These are phyloP conservation scores for Pelvicachromis taeniatus DNA, from an alignment of 2,113 vertebrate species.

Conservation along the genomic window DNA sequence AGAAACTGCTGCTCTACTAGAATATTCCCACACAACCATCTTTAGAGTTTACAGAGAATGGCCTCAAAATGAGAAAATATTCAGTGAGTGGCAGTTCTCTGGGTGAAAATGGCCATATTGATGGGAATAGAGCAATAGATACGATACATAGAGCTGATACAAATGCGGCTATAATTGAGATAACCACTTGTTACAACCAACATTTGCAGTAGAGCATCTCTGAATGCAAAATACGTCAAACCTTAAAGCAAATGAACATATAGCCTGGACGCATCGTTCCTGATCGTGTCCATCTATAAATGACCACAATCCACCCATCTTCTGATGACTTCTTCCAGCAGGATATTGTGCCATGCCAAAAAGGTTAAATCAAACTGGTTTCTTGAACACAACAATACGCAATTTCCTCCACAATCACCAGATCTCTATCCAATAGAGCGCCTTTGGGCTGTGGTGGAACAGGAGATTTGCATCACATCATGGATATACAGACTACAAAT, in stretches of 20 bases:
- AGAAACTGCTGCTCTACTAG: neutral
- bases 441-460: neutral
- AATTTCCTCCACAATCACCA: neutral
- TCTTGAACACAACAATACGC: neutral
- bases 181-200: neutral
- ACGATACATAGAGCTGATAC: neutral
- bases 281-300: neutral
- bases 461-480: neutral
- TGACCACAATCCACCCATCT: neutral
- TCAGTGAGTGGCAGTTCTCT: neutral
- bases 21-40: neutral
- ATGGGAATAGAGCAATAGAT: neutral
- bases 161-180: neutral
- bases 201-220: neutral
- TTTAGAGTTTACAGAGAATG: neutral
- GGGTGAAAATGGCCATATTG: neutral
- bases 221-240: neutral
- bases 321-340: neutral
- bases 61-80: neutral
- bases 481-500: neutral
- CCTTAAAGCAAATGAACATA: neutral
- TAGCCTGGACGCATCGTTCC: neutral
- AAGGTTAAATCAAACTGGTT: neutral
- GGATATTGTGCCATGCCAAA: neutral
- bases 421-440: neutral